These are phyloP conservation scores for Raja brachyura DNA, from an alignment of 2,113 vertebrate genomes.

Conservation along the genomic window DNA sequence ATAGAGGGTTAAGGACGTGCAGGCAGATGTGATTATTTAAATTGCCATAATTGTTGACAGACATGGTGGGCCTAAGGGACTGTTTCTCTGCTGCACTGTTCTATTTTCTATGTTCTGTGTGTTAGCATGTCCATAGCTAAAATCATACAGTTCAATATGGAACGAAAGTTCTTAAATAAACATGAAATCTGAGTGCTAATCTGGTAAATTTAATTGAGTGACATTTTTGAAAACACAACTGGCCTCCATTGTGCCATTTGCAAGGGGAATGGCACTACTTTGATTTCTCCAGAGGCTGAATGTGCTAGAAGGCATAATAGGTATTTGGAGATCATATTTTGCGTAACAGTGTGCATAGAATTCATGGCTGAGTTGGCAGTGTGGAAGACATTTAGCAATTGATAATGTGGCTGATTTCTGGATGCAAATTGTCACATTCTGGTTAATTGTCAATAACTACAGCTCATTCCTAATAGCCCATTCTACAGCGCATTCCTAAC, in stretches of 20 bases:
- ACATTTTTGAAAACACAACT: background rate
- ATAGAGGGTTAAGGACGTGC: too few species aligned
- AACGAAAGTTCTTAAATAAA: background rate
- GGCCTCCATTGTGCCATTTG: background rate
- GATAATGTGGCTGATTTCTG: background rate
- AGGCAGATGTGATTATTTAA: too few species aligned
- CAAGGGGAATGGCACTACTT: background rate
- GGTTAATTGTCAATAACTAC: background rate
- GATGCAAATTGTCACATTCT: background rate
- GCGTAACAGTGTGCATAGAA: background rate
- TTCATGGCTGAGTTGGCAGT: background rate
- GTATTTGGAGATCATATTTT: background rate
- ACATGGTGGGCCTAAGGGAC: too few species aligned
- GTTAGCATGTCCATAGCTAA: background rate
- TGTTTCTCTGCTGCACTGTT: too few species aligned
- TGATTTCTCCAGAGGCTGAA: background rate
- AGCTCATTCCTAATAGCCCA: too few species aligned
- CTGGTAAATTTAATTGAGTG: background rate
- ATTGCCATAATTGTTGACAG: too few species aligned
- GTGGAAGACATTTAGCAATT: background rate
- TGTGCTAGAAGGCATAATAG: background rate
- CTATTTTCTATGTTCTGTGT: background rate
- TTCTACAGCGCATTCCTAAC: too few species aligned
- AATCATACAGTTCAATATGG: background rate
- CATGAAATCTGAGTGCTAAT: background rate